Conservation (phyloP, 2,113 vertebrate genomes). For the Osmerus eperlanus region DNA sequence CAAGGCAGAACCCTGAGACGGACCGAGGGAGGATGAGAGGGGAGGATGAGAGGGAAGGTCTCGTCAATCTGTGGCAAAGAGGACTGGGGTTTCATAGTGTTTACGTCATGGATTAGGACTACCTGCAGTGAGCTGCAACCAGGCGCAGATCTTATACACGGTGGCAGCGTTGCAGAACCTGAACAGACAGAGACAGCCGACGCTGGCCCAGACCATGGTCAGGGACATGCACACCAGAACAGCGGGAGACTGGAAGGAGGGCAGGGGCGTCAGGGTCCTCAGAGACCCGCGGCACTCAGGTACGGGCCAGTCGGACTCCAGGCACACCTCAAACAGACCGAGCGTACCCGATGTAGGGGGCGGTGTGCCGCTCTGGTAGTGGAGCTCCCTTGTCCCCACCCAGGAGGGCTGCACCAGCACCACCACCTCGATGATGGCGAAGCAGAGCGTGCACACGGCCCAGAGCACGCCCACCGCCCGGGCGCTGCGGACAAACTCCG, state of each 20-base stretch:
- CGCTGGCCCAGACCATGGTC: constrained; percentile 75
- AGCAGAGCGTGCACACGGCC: constrained; percentile 78
- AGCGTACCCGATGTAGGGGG: constrained; percentile 66
- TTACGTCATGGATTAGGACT: background rate
- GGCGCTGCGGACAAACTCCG: constrained; percentile 77
- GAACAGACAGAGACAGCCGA: constrained; percentile 75
- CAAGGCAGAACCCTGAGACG: constrained; percentile 72
- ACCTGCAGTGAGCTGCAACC: constrained; percentile 82
- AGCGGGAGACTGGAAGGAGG: constrained; percentile 77
- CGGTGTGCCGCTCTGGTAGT: constrained; percentile 26
- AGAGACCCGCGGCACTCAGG: constrained; percentile 74
- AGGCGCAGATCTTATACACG: constrained; percentile 81
- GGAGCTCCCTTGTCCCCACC: constrained; percentile 66
- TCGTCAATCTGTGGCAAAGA: too few species aligned
- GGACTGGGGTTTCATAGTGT: background rate
- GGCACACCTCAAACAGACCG: constrained; percentile 79
- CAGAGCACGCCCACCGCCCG: constrained; percentile 78
- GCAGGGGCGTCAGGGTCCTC: constrained; percentile 73
- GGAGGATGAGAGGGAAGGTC: background rate
- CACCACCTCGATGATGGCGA: constrained; percentile 78
- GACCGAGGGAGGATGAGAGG: background rate
- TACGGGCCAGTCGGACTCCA: constrained; percentile 70
- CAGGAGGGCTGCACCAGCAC: constrained; percentile 80
- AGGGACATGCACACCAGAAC: constrained; percentile 78
- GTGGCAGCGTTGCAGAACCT: constrained; percentile 78